Evolutionary conservation across 2,888 invertebrate species (phyloP).

Genomic region (Vanessa cardui): DNA sequence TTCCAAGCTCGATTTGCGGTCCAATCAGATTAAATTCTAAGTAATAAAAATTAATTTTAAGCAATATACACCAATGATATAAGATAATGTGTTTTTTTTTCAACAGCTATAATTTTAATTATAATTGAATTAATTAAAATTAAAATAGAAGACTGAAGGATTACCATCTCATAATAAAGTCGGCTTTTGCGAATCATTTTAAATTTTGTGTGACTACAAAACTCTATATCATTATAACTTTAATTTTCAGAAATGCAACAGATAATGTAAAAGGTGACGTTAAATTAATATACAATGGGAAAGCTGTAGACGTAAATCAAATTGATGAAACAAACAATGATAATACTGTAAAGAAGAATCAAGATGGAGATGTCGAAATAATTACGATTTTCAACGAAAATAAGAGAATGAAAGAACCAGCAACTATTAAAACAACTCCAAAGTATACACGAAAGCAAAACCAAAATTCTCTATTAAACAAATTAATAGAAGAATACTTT

Average conservation of each 20-base stretch:
- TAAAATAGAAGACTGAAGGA: no score
- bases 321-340: not conserved
- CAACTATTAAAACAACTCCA: not conserved
- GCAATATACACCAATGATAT: no score
- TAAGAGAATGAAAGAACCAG: not conserved
- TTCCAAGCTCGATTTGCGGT: no score
- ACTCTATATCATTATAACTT: not conserved
- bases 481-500: slow-evolving; percentile 37
- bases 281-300: slow-evolving; percentile 65
- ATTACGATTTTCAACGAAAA: slow-evolving; percentile 4
- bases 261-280: slow-evolving; percentile 60
- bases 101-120: no score
- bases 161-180: no score
- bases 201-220: no score
- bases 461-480: slow-evolving; percentile 32
- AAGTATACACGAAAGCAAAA: slow-evolving; percentile 18
- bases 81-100: no score
- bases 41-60: no score
- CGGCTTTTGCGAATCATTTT: no score
- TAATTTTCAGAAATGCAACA: slow-evolving; percentile 49
- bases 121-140: no score
- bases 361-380: slow-evolving; percentile 15
- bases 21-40: no score
- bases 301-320: slow-evolving; percentile 52
- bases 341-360: slow-evolving; percentile 16